Conservation (phyloP, 2,113 vertebrate genomes). For the Syngnathoides biaculeatus region DNA sequence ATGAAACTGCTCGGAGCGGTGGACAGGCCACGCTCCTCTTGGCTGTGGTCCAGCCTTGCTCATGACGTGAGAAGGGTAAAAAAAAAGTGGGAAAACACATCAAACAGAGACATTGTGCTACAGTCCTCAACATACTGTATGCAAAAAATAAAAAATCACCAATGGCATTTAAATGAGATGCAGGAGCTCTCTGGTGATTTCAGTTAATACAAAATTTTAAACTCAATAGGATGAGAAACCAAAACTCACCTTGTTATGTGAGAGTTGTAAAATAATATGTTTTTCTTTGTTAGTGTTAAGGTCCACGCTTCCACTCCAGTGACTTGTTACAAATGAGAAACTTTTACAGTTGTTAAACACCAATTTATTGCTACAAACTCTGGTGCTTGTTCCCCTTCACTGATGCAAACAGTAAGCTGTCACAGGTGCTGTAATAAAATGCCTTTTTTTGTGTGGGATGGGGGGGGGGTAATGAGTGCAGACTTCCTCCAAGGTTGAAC, state of each 20-base stretch:
- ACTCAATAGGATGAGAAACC: not conserved
- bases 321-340: constrained; percentile 1
- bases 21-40: too few relatives aligned
- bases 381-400: not conserved
- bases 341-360: not conserved
- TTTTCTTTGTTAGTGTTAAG: not conserved
- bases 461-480: too few relatives aligned
- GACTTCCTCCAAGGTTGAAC: not conserved
- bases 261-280: not conserved
- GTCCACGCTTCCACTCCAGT: not conserved
- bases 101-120: not conserved
- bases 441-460: not conserved
- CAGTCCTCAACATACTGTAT: not conserved
- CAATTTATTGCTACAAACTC: constrained; percentile 1
- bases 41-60: too few relatives aligned
- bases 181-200: not conserved
- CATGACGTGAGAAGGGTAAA: constrained; percentile 17
- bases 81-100: constrained; percentile 3
- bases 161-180: not conserved
- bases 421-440: not conserved
- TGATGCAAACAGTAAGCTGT: not conserved
- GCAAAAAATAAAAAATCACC: not conserved
- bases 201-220: not conserved
- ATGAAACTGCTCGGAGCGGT: too few relatives aligned
- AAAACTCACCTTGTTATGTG: not conserved